These are phyloP conservation scores for Charina bottae DNA, from an alignment of 2,113 vertebrate genomes.

Conservation along the genomic window DNA sequence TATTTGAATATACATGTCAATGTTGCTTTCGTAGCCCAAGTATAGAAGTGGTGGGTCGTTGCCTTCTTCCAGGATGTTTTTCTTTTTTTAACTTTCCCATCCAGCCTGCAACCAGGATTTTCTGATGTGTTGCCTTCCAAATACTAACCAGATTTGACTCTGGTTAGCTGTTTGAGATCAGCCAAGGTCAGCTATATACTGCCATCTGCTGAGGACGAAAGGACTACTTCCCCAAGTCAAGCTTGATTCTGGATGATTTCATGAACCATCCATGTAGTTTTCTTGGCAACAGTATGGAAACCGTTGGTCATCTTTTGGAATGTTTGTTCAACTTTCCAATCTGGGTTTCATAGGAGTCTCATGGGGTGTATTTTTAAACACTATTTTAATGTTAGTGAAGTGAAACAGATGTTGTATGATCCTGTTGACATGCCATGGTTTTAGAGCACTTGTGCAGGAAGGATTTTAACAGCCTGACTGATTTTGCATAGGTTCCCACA, in stretches of 20 bases:
- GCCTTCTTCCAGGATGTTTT: background rate
- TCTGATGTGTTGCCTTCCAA: background rate
- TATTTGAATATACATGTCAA: background rate
- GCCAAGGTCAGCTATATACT: background rate
- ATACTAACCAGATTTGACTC: background rate
- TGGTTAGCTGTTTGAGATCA: background rate
- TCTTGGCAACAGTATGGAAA: background rate
- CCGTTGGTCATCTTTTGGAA: background rate
- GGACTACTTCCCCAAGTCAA: background rate
- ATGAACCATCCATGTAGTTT: background rate
- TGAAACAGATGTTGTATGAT: background rate
- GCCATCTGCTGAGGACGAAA: background rate
- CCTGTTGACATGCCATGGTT: background rate
- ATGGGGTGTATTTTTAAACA: background rate
- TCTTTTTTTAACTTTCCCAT: background rate
- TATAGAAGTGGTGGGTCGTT: background rate
- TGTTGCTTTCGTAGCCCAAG: too few species aligned
- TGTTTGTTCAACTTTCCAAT: background rate
- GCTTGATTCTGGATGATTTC: background rate
- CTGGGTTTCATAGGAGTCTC: background rate
- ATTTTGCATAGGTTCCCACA: slow-evolving; percentile 83
- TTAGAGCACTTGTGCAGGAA: background rate
- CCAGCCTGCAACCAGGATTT: background rate
- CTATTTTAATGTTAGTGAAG: background rate
- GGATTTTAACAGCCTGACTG: background rate